Evolutionary conservation across 2,888 invertebrate species (phyloP), one percentile per base, ranked within the genome.

Genomic region (Oconnorella tubifera): DNA sequence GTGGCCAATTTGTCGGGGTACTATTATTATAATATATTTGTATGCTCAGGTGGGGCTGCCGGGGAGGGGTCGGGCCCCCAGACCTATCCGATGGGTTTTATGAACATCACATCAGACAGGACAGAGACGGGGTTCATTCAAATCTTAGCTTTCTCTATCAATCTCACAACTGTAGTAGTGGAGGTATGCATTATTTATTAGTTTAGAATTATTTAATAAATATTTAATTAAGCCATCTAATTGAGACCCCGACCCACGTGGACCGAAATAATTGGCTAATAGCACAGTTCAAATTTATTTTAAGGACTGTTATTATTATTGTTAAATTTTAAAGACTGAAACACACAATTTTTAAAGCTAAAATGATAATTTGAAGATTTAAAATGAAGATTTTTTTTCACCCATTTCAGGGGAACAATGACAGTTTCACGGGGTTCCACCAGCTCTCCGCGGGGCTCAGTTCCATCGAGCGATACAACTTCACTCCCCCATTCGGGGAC

Each of bases 41-140:
- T n/a, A n/a, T n/a, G n/a, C n/a, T n/a, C n/a, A n/a, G n/a, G n/a
- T n/a, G n/a, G 14, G 56, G 28, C 56, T 14, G 31, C 28, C 10
- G 40, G 10, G 28, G 56, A 31, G 32, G 1, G 10, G 2, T 29
- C 31, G 19, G 63, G 58, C 1, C 23, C 23, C 10, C 59, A 56
- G 10, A 32, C 50, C 6, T 65, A 65, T 53, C 31, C 55, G 19
- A 19, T 62, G 56, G 55, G 40, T 6, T 65, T 33, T 48, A 56
- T 62, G 61, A 65, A 65, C 62, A 65, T 65, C 51, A 56, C 61
- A 27, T 49, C 55, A 6, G 65, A 65, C 32, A 3, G 62, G 2
- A 55, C 31, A 14, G 56, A 40, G n/a, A 40, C 29, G 50, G 65
- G 65, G 23, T 65, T 65, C 61, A 29, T 51, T 10, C 61, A 65